Evolutionary conservation across 2,113 vertebrate genomes (phyloP).

Genomic region (Eclectus roratus): DNA sequence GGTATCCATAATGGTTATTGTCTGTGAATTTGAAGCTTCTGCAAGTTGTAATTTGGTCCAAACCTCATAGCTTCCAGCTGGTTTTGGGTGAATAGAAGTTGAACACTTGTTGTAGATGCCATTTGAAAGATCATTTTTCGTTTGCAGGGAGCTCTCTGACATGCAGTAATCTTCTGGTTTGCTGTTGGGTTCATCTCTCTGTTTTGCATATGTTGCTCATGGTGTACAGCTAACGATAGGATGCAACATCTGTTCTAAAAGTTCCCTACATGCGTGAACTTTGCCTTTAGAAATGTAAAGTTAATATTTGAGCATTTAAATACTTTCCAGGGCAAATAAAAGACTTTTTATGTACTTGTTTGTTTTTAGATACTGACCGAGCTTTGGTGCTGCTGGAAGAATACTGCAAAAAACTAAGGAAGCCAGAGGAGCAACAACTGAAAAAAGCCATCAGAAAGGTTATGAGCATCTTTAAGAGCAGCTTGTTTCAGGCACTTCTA

Average conservation of each 20-base stretch:
- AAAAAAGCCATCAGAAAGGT: slow-evolving; percentile 91
- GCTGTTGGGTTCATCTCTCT: background rate
- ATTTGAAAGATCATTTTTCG: background rate
- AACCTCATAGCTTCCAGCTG: background rate
- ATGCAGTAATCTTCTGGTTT: background rate
- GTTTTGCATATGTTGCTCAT: background rate
- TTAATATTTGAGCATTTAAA: background rate
- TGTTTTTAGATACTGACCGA: slow-evolving; percentile 84
- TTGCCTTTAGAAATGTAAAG: background rate
- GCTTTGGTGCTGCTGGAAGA: slow-evolving; percentile 90
- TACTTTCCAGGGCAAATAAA: background rate
- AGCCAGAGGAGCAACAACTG: slow-evolving; percentile 88
- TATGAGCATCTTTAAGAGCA: slow-evolving; percentile 92
- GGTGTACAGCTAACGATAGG: background rate
- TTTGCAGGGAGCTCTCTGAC: background rate
- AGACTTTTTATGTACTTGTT: background rate
- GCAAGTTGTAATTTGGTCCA: background rate
- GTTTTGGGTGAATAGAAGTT: background rate
- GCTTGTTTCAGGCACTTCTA: slow-evolving; percentile 92
- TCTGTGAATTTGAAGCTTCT: slow-evolving; percentile 20
- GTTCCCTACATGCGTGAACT: background rate
- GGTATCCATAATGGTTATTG: background rate
- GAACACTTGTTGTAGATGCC: background rate
- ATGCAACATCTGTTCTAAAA: background rate
- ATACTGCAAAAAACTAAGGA: slow-evolving; percentile 89